Percentiles rank a stretch among this genome's conserved stretches.
phyloP scores from a whole-genome alignment of 2,113 vertebrate genomes.

The Etheostoma spectabile region DNA sequence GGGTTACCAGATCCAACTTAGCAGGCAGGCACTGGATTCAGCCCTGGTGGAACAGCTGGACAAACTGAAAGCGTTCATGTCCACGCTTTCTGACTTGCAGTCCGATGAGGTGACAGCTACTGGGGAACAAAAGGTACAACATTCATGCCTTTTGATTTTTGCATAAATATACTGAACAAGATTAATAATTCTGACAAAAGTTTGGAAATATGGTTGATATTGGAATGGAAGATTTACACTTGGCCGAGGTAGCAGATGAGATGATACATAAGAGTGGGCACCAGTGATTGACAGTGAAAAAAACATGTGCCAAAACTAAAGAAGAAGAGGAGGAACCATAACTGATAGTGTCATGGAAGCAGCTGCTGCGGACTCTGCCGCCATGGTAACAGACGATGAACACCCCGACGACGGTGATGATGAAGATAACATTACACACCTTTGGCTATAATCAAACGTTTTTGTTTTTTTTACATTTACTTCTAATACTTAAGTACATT shows the following conservation, averaged over 20 bases:
- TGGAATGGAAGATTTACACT: not conserved
- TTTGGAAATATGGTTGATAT: not conserved
- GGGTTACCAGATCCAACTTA: conserved; percentile 77
- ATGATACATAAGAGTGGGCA: not conserved
- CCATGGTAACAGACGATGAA: no score
- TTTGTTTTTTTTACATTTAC: no score
- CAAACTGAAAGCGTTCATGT: conserved; percentile 64
- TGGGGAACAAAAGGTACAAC: conserved; percentile 51
- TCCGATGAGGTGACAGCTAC: not conserved
- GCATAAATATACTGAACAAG: not conserved
- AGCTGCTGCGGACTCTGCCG: no score
- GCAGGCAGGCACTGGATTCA: conserved; percentile 54
- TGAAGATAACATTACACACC: no score
- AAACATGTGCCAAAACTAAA: no score
- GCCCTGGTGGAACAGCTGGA: conserved; percentile 70
- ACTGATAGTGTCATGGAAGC: no score
- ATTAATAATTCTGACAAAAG: not conserved
- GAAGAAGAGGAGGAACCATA: no score
- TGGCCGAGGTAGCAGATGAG: not conserved
- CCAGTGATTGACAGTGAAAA: no score
- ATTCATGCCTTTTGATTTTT: not conserved
- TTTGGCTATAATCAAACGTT: no score
- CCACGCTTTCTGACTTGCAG: conserved; percentile 6
- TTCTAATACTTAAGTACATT: no score
- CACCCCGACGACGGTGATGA: no score